These are phyloP conservation scores for Sphenopsis melanotis DNA, from an alignment of 2,797 vertebrate genomes.

Conservation along the genomic window DNA sequence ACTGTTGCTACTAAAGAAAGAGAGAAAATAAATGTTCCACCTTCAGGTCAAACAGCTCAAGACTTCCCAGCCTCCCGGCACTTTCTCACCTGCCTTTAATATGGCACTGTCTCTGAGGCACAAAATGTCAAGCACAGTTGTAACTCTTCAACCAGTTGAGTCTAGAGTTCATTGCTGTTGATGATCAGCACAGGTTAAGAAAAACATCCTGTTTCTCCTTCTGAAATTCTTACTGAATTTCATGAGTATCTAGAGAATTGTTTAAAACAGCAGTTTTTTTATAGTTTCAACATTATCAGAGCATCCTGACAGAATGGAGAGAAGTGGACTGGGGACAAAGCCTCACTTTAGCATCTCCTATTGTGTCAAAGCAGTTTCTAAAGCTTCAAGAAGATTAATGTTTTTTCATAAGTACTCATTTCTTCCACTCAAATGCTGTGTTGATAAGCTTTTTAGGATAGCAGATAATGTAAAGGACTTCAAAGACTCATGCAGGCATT, in stretches of 20 bases:
- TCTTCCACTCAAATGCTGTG: not conserved
- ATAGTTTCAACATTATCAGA: not conserved
- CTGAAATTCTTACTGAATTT: not conserved
- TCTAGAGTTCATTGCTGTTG: not conserved
- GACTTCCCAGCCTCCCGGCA: not conserved
- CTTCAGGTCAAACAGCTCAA: not conserved
- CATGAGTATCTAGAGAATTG: not conserved
- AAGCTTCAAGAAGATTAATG: not conserved
- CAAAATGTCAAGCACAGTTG: not conserved
- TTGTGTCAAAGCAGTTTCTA: not conserved
- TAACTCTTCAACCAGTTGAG: not conserved
- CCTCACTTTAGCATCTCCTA: not conserved
- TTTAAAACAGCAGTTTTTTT: not conserved
- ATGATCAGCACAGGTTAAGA: not conserved
- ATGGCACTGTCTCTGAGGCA: not conserved
- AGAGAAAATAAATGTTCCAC: not conserved
- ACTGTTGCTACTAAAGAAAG: not conserved
- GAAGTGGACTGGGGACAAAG: not conserved
- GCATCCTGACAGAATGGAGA: not conserved
- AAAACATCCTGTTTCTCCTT: not conserved
- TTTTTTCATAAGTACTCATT: slow-evolving; percentile 22
- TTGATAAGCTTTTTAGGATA: slow-evolving; percentile 35
- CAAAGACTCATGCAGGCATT: slow-evolving; percentile 15
- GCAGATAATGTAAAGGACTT: slow-evolving; percentile 38
- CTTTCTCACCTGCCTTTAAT: not conserved